Base-by-base conservation (phyloP, 2,113 vertebrate species). In the Lepisosteus osseus region DNA sequence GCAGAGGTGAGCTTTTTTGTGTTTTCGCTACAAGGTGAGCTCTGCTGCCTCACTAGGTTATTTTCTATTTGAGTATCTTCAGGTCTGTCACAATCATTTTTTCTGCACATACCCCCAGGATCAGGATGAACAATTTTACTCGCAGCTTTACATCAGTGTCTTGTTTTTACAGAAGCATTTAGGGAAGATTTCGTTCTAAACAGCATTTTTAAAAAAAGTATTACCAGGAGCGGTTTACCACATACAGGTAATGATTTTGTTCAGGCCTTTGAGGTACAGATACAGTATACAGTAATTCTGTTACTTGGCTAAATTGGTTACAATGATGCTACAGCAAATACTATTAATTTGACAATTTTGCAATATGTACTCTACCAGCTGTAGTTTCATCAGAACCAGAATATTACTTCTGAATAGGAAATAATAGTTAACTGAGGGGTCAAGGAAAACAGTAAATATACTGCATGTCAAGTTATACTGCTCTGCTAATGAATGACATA, bases 231-330 rank as follows among this genome's bases (percentile, higher is more conserved):
- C 84, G 84, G 75, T 13, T 45, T 47, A 68, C 13, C 17, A 61
- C 67, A 71, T 55, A 79, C 88, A 88, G 90, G 90, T 92, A 89
- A 88, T 85, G 82, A 84, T 82, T 85, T 84, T 12, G 55, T 47
- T 71, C 63, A n/a, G 65, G 70, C 83, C 85, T 85, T 41, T 78
- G 84, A 85, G 75, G 75, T 75, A 83, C 80, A 80, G 82, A 29
- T 29, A 29, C 29, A 29, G 29, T 29, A 29, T 29, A 29, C 29
- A 29, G 29, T 29, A 29, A 2, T 29, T 29, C 29, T 29, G 29
- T 29, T 29, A 29, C 29, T 29, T 29, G 29, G 29, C 29, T 29
- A 29, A 29, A 29, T 29, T 29, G 29, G 29, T 29, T 29, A 29
- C 29, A 29, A 29, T 29, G 29, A 29, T 51, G 5, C 47, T 51